Evolutionary conservation across 2,797 vertebrate genomes (phyloP), one percentile per base, ranked within the genome.

Genomic region (Leuciscus waleckii): DNA sequence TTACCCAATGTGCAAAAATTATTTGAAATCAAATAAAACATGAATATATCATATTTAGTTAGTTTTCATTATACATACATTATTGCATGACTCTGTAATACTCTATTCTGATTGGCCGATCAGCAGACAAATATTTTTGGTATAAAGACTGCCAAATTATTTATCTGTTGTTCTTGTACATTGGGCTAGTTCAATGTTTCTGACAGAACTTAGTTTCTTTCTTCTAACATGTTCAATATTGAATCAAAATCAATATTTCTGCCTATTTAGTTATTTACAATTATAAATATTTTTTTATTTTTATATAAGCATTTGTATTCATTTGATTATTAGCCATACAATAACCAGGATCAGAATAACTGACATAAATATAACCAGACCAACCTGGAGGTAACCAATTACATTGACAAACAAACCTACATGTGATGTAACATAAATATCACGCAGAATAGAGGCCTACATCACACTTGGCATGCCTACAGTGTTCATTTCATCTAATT

Each of bases 401-500:
- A 78, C 43, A 69, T 4, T 37, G 19, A 19, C 43, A n/a, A 68
- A 80, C 61, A 51, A 80, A 16, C 19, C 26, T 16, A 49, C 41
- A 39, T 80, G 43, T 68, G 21, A n/a, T 37, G 43, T 19, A 37
- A 54, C 8, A 35, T 37, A 73, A 56, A 19, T 23, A n/a, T 35
- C n/a, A n/a, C 7, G 9, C 49, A 80, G 29, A 49, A 51, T 14
- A 41, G 5, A 35, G 3, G 13, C 23, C 63, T 16, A 5, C 29
- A 68, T 80, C 19, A 51, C 63, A 68, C 43, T 68, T 56, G 49
- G 19, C 43, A 81, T 37, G 7, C n/a, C n/a, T 43, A 4, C 2
- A 83, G n/a, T 63, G 75, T 81, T 63, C 41, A 68, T 67, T 81
- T 51, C 26, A 35, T 70, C 14, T 32, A 58, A 68, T 73, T 81